Conservation (phyloP, 1,140 invertebrate species). For the Drosophila tani region DNA sequence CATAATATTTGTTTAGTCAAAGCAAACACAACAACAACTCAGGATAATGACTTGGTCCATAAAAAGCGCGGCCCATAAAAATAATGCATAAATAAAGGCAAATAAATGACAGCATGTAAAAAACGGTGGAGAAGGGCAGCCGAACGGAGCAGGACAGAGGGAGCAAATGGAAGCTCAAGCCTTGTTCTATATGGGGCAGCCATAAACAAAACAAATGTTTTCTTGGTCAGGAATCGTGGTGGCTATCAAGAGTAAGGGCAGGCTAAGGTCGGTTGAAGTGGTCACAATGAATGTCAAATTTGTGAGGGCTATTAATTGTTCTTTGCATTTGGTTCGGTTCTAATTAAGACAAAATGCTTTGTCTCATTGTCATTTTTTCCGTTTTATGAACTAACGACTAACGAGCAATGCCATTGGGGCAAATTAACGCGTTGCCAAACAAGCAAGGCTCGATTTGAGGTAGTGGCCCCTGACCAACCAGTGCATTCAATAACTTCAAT, state of each 20-base stretch:
- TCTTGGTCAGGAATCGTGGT: slow-evolving; percentile 27
- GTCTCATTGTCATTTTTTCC: slow-evolving; percentile 27
- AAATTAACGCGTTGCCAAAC: slow-evolving; percentile 31
- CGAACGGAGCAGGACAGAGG: not conserved
- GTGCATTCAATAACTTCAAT: slow-evolving; percentile 12
- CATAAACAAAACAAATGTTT: slow-evolving; percentile 53
- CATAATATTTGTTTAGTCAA: slow-evolving; percentile 83
- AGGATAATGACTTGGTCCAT: slow-evolving; percentile 71
- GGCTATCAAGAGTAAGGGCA: slow-evolving; percentile 19
- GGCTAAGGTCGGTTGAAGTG: slow-evolving; percentile 39
- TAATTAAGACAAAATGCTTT: slow-evolving; percentile 78
- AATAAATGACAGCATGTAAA: slow-evolving; percentile 80
- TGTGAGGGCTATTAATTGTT: slow-evolving; percentile 78
- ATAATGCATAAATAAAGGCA: slow-evolving; percentile 82
- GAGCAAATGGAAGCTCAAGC: slow-evolving; percentile 19
- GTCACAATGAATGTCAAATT: slow-evolving; percentile 78
- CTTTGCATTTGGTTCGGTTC: slow-evolving; percentile 56
- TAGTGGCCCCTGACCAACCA: not conserved
- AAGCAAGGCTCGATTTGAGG: slow-evolving; percentile 37
- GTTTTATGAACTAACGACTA: slow-evolving; percentile 23
- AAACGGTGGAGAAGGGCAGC: slow-evolving; percentile 8
- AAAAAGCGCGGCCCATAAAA: slow-evolving; percentile 76
- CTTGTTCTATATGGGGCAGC: slow-evolving; percentile 26
- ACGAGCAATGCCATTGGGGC: slow-evolving; percentile 27
- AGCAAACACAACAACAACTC: slow-evolving; percentile 72